Evolutionary conservation across 2,888 invertebrate species (phyloP), one percentile per base, ranked within the genome.

Genomic region (Eueremaeus valkanovi): DNA sequence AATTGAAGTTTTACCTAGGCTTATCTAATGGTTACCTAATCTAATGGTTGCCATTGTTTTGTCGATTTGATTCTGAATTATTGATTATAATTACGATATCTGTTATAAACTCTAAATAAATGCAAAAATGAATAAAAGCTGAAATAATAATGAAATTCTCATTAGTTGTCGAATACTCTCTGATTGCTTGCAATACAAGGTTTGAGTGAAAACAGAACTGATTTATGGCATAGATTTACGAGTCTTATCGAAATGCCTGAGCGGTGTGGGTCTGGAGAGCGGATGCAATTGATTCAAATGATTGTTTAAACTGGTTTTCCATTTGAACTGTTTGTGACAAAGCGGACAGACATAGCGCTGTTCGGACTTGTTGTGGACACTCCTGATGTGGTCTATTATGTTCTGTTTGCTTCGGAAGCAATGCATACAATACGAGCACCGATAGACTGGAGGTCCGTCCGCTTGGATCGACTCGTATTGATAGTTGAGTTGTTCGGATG

Each of bases 281-380:
- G 66, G 66, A 36, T 66, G 66, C 9, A 33, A 6, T 66, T 66
- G 66, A 66, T 66, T 66, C 66, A 66, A 66, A n/a, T 66, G 66
- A 66, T 66, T 66, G 66, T 66, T 66, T 36, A 66, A 29, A 66
- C 66, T 66, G 13, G 66, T 66, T 36, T 66, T 66, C 66, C 66
- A 66, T 66, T 66, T 66, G 66, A 66, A 66, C n/a, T 66, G 31
- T 66, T 66, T 66, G 21, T 21, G 33, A 66, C 66, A 66, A 21
- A 66, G 66, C 0, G 66, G 66, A 66, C 66, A 66, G 36, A 66
- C 36, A 36, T 66, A 66, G 3, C 66, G 18, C n/a, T 66, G 18
- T 6, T 66, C 66, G 11, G 36, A 36, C 31, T 36, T 36, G 66
- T n/a, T 66, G 36, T 66, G 66, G 36, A 66, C 66, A 36, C 36